Evolutionary conservation across 2,888 invertebrate species (phyloP).

Genomic region (Copidosoma aretas): DNA sequence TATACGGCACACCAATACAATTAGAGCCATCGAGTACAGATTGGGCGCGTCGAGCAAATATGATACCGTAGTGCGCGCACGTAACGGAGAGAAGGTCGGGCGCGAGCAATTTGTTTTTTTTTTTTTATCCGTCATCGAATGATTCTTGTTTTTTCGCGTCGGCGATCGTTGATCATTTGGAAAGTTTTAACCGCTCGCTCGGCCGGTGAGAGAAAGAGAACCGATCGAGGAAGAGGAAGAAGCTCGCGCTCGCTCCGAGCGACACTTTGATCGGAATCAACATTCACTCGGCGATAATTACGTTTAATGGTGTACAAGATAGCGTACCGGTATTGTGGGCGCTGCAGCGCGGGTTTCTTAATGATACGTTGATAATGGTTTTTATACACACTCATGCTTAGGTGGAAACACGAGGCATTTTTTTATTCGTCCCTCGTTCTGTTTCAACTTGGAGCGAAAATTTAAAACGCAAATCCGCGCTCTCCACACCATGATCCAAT

Average conservation of each 20-base stretch:
- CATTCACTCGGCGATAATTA: constrained; percentile 6
- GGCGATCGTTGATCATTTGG: background rate
- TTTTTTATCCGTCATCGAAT: background rate
- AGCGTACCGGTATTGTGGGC: constrained; percentile 19
- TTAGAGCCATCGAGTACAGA: no score
- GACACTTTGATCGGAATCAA: background rate
- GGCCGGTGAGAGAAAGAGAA: background rate
- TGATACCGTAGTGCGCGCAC: no score
- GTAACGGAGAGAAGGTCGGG: background rate
- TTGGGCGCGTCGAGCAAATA: no score
- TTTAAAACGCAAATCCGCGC: no score
- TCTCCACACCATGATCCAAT: no score
- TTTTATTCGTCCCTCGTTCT: background rate
- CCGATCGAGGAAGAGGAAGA: no score
- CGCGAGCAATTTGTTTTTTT: background rate
- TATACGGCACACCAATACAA: no score
- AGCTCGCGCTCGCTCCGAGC: no score
- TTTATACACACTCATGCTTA: constrained; percentile 20
- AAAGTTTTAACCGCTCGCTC: background rate
- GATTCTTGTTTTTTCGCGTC: background rate
- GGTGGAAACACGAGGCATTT: constrained; percentile 5
- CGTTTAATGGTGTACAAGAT: constrained; percentile 14
- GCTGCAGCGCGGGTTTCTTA: constrained; percentile 6
- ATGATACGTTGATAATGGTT: constrained; percentile 15
- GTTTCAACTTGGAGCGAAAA: background rate